Evolutionary conservation across 2,888 invertebrate genomes (phyloP).

Genomic region (Pyrrhia umbra): DNA sequence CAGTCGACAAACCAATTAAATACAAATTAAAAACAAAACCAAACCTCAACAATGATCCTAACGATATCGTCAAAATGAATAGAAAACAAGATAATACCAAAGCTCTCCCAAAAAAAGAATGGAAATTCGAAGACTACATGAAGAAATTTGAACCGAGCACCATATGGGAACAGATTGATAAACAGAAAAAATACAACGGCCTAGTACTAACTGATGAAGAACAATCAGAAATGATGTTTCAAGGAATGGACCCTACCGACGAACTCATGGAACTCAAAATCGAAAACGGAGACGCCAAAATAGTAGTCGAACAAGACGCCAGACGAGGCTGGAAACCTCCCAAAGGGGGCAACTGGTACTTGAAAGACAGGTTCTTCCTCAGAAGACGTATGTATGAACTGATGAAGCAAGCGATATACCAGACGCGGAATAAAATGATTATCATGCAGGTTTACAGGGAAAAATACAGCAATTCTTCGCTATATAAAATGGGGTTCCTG

Average conservation of each 20-base stretch:
- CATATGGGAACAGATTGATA: conserved; percentile 68
- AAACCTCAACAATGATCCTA: not conserved
- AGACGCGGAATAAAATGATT: conserved; percentile 73
- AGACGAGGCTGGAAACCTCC: conserved; percentile 65
- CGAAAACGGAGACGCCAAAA: conserved; percentile 48
- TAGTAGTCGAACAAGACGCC: conserved; percentile 51
- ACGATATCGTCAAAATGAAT: not conserved
- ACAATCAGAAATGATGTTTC: conserved; percentile 64
- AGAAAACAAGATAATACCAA: not conserved
- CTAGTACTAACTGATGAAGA: conserved; percentile 53
- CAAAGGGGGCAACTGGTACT: rapidly evolving
- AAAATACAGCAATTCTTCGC: conserved; percentile 53
- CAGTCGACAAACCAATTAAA: not conserved
- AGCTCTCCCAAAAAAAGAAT: conserved; percentile 40
- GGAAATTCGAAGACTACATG: conserved; percentile 48
- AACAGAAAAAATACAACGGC: conserved; percentile 51
- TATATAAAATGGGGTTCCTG: conserved; percentile 80
- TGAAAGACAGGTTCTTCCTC: conserved; percentile 56
- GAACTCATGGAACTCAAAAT: conserved; percentile 70
- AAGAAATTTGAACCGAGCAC: conserved; percentile 66
- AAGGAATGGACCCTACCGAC: conserved; percentile 70
- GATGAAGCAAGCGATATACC: conserved; percentile 78
- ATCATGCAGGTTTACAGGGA: conserved; percentile 71
- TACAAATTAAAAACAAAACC: not conserved
- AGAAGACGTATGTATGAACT: conserved; percentile 71